Evolutionary conservation across 2,797 vertebrate species (phyloP), one percentile per base, ranked within the genome.

Genomic region (Anguilla anguilla): DNA sequence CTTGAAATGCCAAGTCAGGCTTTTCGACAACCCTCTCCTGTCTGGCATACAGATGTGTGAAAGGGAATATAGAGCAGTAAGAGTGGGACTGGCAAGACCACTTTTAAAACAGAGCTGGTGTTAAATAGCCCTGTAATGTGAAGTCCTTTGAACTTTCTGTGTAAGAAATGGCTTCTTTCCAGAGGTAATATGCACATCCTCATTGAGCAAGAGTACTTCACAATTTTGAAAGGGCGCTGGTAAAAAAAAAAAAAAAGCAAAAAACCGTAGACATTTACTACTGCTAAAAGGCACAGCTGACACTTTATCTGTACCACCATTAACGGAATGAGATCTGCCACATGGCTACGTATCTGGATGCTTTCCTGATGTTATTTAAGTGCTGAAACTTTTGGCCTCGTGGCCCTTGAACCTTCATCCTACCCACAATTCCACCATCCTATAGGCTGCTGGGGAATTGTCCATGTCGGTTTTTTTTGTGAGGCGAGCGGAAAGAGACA

Each of bases 391-490:
- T 35, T 31, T 72, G n/a, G 28, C 2, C 69, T 72, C 10, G 3
- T 72, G 25, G 25, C 64, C 64, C 64, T 10, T 69, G 69, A 6
- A 31, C 28, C 28, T 72, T 35, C 11, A 31, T 72, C 28, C 2
- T 72, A 69, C 25, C n/a, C n/a, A n/a, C 28, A 17, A 46, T 22
- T 43, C 35, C 17, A 39, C 72, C 35, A 55, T 6, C 3, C 13
- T 6, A 83, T 3, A 13, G 49, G 51, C 49, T 59, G 11, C 39
- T 61, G 57, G 19, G 55, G 83, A 22, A 28, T 6, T 57, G 0
- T 53, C 4, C 17, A 6, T n/a, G 53, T 72, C 28, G 25, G 85
- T 85, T 53, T 86, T 53, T 87, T 74, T 25, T 64, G 86, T 53
- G 5, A 87, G 69, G 81, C 85, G 19, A 84, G 74, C 46, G 6